A percentile compares a stretch with the other conserved stretches of the same genome.
phyloP scores from a whole-genome alignment of 1,140 invertebrate species.

The Drosophila yakuba region DNA sequence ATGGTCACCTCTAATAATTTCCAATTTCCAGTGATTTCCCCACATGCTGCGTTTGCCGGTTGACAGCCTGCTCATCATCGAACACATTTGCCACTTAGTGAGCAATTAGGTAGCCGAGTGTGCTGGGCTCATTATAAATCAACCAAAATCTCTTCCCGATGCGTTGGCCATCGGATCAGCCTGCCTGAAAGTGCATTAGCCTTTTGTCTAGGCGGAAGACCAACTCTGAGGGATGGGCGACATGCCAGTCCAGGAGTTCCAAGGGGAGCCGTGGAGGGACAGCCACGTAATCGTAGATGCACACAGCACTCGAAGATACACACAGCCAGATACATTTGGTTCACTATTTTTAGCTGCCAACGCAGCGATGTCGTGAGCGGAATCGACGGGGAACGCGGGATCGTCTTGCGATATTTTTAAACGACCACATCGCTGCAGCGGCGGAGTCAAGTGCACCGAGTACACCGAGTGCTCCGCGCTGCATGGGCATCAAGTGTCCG shows the following conservation, averaged over 20 bases:
- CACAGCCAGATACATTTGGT: slow-evolving; percentile 20
- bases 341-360: slow-evolving; percentile 40
- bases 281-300: slow-evolving; percentile 42
- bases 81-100: slow-evolving; percentile 57
- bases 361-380: slow-evolving; percentile 18
- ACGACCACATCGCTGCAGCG: slow-evolving; percentile 63
- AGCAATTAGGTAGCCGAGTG: slow-evolving; percentile 56
- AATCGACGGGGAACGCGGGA: slow-evolving; percentile 22
- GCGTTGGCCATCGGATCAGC: slow-evolving; percentile 65
- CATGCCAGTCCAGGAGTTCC: slow-evolving; percentile 6
- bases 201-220: slow-evolving; percentile 54
- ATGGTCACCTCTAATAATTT: slow-evolving; percentile 1
- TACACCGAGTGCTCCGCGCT: slow-evolving; percentile 34
- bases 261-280: background rate
- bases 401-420: slow-evolving; percentile 68
- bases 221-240: slow-evolving; percentile 36
- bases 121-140: slow-evolving; percentile 44
- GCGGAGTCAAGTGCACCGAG: slow-evolving; percentile 64
- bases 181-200: slow-evolving; percentile 60
- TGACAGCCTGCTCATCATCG: slow-evolving; percentile 39
- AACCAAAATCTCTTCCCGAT: slow-evolving; percentile 33
- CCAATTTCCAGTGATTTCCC: background rate
- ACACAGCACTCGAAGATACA: slow-evolving; percentile 24
- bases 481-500: slow-evolving; percentile 74
- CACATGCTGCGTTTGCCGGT: slow-evolving; percentile 14